Evolutionary conservation across 2,797 vertebrate genomes (phyloP), one percentile per base, ranked within the genome.

Genomic region (Scleropages formosus): DNA sequence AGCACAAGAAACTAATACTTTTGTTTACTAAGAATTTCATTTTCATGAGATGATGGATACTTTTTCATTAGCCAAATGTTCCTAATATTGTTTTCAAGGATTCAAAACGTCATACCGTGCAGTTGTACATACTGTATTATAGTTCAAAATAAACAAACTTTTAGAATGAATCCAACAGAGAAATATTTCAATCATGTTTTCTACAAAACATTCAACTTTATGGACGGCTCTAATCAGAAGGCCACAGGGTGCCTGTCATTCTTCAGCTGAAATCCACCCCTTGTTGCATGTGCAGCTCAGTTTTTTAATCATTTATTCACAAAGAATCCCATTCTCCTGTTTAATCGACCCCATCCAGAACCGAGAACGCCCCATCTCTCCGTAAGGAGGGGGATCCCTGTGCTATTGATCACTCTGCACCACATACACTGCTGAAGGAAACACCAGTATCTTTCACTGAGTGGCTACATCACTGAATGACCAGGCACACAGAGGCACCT

Each of bases 261-360:
- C 27, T 44, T 72, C 26, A 72, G 53, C 31, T 59, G 13, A 59
- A 72, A 53, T 56, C 51, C 24, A 51, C 68, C 68, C 20, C 68
- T 71, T 26, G 13, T 27, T 53, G 26, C 68, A 27, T 26, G 53
- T 53, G 68, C 16, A 56, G 9, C 46, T 27, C 49, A 70, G 22
- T 71, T 56, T n/a, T 22, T 56, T 71, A 71, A 71, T 71, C 56
- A 71, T 68, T 71, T 71, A 71, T 16, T 27, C 68, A 51, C 51
- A 20, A 71, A 51, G 49, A 68, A 71, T 58, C 71, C 47, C 47
- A 51, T 71, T 16, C 71, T 53, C 24, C 15, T n/a, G 49, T 71
- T 71, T 56, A 71, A 27, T 56, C 49, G 4, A 70, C 68, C 49
- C 49, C 68, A 70, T 70, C 68, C 20, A 51, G 49, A 15, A 51